A percentile compares a stretch with the other conserved stretches of the same genome.
phyloP scores from a whole-genome alignment of 2,113 vertebrate species.

The Sarotherodon lohbergeri region DNA sequence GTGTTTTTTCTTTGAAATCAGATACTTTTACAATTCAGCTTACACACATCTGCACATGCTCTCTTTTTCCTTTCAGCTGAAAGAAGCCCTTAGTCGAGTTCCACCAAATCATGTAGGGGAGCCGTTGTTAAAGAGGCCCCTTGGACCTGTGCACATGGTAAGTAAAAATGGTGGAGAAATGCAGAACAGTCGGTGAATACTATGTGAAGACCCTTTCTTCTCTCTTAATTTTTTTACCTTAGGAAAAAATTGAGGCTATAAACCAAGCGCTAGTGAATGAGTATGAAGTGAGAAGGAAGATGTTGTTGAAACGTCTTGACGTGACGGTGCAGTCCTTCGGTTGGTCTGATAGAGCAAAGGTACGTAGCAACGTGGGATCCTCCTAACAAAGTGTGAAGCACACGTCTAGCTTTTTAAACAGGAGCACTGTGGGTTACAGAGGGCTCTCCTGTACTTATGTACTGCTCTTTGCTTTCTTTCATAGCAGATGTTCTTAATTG shows the following conservation, averaged over 20 bases:
- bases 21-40: not conserved
- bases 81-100: conserved; percentile 90
- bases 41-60: not conserved
- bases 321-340: conserved; percentile 98
- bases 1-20: not conserved
- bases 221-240: not conserved
- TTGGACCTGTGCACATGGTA: conserved; percentile 94
- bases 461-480: not conserved
- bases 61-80: conserved; percentile 74
- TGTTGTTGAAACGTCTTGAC: conserved; percentile 94
- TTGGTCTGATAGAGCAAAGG: conserved; percentile 97
- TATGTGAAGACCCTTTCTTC: not conserved
- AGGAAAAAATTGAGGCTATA: conserved; percentile 97
- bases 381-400: not conserved
- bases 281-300: conserved; percentile 93
- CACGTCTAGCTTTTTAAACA: not conserved
- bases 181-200: not conserved
- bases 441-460: too few species aligned
- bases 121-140: conserved; percentile 84
- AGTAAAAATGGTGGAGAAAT: conserved; percentile 23
- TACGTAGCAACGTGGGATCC: conserved; percentile 36
- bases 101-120: conserved; percentile 86
- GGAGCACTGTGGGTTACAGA: not conserved
- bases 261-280: conserved; percentile 95
- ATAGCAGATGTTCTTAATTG: not conserved